A percentile compares a stretch with the other conserved stretches of the same genome.
Conservation (phyloP, 2,113 vertebrate species). For the Daubentonia madagascariensis region DNA sequence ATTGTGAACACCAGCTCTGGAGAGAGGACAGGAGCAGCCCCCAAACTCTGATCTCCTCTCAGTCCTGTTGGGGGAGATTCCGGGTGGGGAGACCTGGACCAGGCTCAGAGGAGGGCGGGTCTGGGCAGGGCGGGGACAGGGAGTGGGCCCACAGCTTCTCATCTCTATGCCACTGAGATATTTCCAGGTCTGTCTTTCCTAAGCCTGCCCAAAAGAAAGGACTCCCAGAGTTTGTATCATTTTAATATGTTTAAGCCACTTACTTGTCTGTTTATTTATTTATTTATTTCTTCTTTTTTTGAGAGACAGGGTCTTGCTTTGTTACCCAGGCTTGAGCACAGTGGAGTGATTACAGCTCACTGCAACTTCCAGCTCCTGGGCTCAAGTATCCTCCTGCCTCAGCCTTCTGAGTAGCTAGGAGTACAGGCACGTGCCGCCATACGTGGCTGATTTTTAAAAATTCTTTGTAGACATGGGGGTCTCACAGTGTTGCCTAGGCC, state of each 20-base stretch:
- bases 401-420: too few species aligned
- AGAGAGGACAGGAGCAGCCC: neutral
- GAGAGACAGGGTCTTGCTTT: too few species aligned
- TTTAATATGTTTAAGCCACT: neutral
- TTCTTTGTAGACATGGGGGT: too few species aligned
- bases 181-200: neutral
- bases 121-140: neutral
- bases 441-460: too few species aligned
- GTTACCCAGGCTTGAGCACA: too few species aligned
- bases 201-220: neutral
- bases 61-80: neutral
- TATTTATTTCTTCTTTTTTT: too few species aligned
- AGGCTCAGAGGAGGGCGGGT: neutral
- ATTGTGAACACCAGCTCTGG: neutral
- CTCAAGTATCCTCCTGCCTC: too few species aligned
- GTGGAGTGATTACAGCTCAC: too few species aligned
- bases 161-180: neutral
- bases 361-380: too few species aligned
- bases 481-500: too few species aligned
- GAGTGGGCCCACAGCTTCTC: neutral
- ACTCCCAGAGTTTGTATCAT: neutral
- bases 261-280: too few species aligned
- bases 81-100: neutral
- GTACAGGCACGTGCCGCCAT: too few species aligned
- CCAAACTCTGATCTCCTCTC: neutral